Conservation (phyloP, 35 echinoderm and acorn worm species). For the Ptychodera flava region DNA sequence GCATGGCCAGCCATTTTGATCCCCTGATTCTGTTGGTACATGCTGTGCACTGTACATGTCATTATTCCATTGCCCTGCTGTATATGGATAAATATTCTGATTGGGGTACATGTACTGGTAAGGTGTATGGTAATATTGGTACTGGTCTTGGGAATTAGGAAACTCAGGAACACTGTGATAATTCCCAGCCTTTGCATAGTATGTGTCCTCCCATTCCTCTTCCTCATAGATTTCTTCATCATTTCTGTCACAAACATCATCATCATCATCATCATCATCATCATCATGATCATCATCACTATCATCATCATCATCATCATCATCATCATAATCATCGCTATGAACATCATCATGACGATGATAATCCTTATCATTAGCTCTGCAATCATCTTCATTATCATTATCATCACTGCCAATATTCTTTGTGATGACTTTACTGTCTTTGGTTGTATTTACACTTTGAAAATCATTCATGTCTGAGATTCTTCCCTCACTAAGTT, state of each 20-base stretch:
- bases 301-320: background rate
- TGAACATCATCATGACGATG: background rate
- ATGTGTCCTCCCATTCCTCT: background rate
- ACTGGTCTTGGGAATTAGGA: no score
- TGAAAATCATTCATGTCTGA: background rate
- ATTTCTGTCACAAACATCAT: no score
- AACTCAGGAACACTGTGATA: no score
- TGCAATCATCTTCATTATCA: background rate
- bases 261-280: background rate
- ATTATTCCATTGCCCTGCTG: background rate
- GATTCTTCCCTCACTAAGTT: background rate
- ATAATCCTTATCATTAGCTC: background rate
- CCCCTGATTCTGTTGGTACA: background rate
- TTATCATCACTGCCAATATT: background rate
- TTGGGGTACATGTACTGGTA: background rate
- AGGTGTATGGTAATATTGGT: no score
- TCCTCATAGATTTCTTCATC: background rate
- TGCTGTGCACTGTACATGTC: background rate
- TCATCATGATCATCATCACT: background rate
- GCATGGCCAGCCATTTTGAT: background rate
- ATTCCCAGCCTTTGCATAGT: background rate
- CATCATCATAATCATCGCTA: background rate
- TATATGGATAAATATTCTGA: background rate
- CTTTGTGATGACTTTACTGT: background rate
- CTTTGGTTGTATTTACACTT: background rate